Evolutionary conservation across 2,888 invertebrate genomes (phyloP).

Genomic region (Drepana falcataria): DNA sequence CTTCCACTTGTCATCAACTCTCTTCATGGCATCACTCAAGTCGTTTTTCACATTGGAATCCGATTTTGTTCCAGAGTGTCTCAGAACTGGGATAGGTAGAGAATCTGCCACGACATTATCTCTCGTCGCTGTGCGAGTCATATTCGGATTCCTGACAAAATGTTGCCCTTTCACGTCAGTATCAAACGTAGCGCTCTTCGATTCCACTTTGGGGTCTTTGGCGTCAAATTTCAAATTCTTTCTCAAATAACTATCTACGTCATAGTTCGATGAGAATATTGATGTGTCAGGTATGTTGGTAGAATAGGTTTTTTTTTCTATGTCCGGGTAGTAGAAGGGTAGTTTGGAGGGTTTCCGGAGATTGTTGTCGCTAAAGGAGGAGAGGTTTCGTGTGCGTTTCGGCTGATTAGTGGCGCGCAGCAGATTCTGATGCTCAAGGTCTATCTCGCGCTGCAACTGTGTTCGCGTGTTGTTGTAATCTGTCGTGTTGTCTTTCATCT

Average conservation of each 20-base stretch:
- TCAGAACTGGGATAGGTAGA: constrained; percentile 81
- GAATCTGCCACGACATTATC: constrained; percentile 9
- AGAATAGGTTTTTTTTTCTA: constrained; percentile 50
- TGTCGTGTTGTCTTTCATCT: constrained; percentile 72
- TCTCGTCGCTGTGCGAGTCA: constrained; percentile 3
- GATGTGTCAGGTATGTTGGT: constrained; percentile 70
- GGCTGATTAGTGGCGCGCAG: constrained; percentile 27
- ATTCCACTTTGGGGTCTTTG: constrained; percentile 16
- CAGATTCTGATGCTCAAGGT: constrained; percentile 47
- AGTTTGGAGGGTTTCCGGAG: constrained; percentile 38
- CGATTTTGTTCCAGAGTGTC: constrained; percentile 61
- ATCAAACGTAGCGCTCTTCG: constrained; percentile 5
- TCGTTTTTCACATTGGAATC: constrained; percentile 19
- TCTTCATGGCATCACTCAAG: constrained; percentile 59
- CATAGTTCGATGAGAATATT: constrained; percentile 58
- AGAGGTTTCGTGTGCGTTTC: constrained; percentile 16
- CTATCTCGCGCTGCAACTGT: constrained; percentile 69
- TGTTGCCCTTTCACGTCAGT: background rate
- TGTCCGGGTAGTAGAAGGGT: constrained; percentile 61
- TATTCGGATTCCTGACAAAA: constrained; percentile 7
- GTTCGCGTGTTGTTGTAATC: constrained; percentile 69
- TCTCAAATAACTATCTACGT: constrained; percentile 61
- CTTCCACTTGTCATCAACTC: constrained; percentile 70
- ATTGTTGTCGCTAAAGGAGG: constrained; percentile 42
- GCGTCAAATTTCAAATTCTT: constrained; percentile 57